phyloP scores from a whole-genome alignment of 1,140 invertebrate genomes.

The Chrysopa pallens region DNA sequence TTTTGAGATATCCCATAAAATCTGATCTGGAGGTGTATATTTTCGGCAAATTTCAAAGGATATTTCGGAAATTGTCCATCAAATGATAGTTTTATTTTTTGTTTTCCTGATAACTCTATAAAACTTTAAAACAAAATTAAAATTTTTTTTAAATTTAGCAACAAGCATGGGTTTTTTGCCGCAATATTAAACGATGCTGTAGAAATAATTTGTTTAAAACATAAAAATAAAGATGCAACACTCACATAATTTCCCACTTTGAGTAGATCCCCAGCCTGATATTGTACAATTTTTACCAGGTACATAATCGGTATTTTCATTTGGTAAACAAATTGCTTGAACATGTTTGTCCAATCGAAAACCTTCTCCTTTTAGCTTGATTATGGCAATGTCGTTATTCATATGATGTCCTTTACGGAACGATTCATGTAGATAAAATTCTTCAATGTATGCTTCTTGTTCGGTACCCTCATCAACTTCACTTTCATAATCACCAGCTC shows the following conservation, averaged over 20 bases:
- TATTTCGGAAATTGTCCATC: too few relatives aligned
- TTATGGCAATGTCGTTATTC: slow-evolving; percentile 58
- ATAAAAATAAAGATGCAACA: slow-evolving; percentile 7
- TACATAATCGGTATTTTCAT: slow-evolving; percentile 26
- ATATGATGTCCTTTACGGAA: slow-evolving; percentile 42
- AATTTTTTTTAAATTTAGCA: too few relatives aligned
- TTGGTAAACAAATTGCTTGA: slow-evolving; percentile 57
- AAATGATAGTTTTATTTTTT: too few relatives aligned
- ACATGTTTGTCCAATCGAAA: slow-evolving; percentile 46
- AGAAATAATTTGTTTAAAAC: too few relatives aligned
- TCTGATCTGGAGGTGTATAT: too few relatives aligned
- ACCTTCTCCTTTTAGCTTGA: slow-evolving; percentile 42
- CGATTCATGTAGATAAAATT: slow-evolving; percentile 44
- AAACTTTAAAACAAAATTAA: too few relatives aligned
- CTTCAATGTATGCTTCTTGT: slow-evolving; percentile 44
- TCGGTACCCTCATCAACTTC: slow-evolving; percentile 45
- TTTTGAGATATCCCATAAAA: too few relatives aligned
- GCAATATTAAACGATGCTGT: too few relatives aligned
- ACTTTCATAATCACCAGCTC: slow-evolving; percentile 52
- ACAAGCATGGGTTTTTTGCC: too few relatives aligned
- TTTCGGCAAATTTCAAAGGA: too few relatives aligned
- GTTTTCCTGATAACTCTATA: too few relatives aligned
- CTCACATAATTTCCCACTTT: slow-evolving; percentile 36
- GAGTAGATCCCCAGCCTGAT: slow-evolving; percentile 59
- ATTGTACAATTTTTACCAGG: slow-evolving; percentile 50